Conservation (phyloP, 1,140 invertebrate species). For the Manduca sexta region DNA sequence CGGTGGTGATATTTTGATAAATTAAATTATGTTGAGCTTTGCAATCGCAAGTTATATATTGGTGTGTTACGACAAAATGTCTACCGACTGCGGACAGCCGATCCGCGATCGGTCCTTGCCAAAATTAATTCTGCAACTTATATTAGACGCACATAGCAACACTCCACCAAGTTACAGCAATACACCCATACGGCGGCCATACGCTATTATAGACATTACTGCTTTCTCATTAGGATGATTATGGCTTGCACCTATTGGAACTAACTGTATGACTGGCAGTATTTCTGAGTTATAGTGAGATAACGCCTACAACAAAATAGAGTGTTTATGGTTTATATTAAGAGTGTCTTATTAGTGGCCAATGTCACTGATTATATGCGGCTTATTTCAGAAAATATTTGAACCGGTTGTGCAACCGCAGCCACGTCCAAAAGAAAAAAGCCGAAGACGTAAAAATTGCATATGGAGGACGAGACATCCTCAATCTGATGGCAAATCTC, state of each 20-base stretch:
- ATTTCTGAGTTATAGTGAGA: slow-evolving; percentile 2
- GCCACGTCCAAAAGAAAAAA: slow-evolving; percentile 51
- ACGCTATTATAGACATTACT: slow-evolving; percentile 1
- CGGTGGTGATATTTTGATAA: slow-evolving; percentile 9
- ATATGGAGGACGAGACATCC: slow-evolving; percentile 61
- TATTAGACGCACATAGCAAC: slow-evolving; percentile 4
- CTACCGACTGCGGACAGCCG: slow-evolving; percentile 10
- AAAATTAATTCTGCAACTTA: slow-evolving; percentile 15
- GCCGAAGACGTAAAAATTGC: slow-evolving; percentile 52
- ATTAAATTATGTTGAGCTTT: background rate
- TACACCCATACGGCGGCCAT: background rate
- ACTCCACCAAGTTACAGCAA: background rate
- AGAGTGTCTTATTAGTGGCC: background rate
- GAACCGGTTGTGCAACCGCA: slow-evolving; percentile 59
- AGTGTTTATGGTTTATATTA: background rate
- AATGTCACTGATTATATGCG: background rate
- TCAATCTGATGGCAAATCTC: slow-evolving; percentile 66
- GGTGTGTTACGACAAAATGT: slow-evolving; percentile 10
- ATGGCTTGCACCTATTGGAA: background rate
- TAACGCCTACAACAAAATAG: slow-evolving; percentile 2
- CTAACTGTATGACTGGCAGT: slow-evolving; percentile 6
- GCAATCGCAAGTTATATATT: background rate
- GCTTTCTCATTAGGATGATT: background rate
- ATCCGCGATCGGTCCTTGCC: slow-evolving; percentile 7
- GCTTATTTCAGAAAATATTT: slow-evolving; percentile 62